Conservation (phyloP, 2,797 vertebrate species). For the Sarcoramphus papa region DNA sequence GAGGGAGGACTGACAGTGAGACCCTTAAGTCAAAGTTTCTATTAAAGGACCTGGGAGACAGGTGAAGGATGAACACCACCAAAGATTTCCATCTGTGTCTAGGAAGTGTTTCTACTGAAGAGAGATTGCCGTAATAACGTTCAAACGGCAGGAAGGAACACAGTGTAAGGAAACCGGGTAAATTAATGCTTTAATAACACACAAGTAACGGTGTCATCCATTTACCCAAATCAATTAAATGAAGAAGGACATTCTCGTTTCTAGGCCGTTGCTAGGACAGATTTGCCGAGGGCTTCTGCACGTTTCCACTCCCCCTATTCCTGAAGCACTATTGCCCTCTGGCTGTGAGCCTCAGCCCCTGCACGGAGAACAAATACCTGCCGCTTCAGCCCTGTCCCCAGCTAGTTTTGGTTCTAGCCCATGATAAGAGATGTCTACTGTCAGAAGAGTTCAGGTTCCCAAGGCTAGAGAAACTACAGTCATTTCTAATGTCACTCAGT, state of each 20-base stretch:
- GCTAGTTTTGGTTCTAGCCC: neutral
- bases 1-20: neutral
- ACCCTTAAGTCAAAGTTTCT: neutral
- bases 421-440: neutral
- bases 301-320: neutral
- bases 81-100: neutral
- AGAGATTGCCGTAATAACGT: neutral
- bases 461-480: neutral
- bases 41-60: neutral
- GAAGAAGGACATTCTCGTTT: slow-evolving; percentile 21
- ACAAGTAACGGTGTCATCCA: slow-evolving; percentile 31
- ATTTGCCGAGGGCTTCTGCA: neutral
- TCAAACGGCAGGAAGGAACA: neutral
- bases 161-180: neutral
- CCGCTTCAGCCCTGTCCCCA: neutral
- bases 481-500: neutral
- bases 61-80: neutral
- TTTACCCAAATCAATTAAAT: slow-evolving; percentile 55
- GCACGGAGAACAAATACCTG: neutral
- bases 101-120: neutral
- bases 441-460: neutral
- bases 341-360: slow-evolving; percentile 13
- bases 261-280: slow-evolving; percentile 46
- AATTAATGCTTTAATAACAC: slow-evolving; percentile 67
- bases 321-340: slow-evolving; percentile 61